Evolutionary conservation across 2,113 vertebrate species (phyloP).

Genomic region (Lontra canadensis): DNA sequence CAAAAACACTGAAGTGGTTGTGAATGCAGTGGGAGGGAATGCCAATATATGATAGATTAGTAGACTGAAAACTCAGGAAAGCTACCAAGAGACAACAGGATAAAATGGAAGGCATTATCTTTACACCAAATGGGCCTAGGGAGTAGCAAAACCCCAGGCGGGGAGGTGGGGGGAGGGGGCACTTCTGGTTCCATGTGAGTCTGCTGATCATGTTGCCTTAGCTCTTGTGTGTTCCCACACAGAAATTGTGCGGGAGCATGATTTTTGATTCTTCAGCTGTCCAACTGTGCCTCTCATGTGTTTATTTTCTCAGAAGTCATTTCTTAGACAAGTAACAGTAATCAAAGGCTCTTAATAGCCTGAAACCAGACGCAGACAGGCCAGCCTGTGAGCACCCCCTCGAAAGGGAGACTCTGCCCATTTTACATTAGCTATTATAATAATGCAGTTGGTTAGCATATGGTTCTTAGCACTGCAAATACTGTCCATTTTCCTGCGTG

Average conservation of each 20-base stretch:
- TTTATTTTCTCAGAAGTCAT: constrained; percentile 52
- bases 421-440: constrained; percentile 40
- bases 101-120: constrained; percentile 70
- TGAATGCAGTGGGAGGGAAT: constrained; percentile 11
- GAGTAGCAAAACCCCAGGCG: neutral
- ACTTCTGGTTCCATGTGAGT: neutral
- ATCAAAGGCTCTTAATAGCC: neutral
- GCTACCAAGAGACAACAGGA: constrained; percentile 37
- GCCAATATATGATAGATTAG: neutral
- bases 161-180: neutral
- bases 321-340: constrained; percentile 38
- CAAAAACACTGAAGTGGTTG: constrained; percentile 32
- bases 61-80: constrained; percentile 51
- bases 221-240: constrained; percentile 41
- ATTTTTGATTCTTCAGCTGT: constrained; percentile 43
- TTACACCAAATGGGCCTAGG: constrained; percentile 43
- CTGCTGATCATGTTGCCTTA: constrained; percentile 31
- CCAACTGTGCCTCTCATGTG: neutral
- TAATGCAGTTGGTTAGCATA: constrained; percentile 28
- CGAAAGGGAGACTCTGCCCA: neutral
- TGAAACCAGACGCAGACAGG: constrained; percentile 25
- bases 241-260: constrained; percentile 3
- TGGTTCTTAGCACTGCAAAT: constrained; percentile 5
- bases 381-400: neutral
- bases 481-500: constrained; percentile 44